These are phyloP conservation scores for Amphipyra berbera DNA, from an alignment of 2,888 invertebrate genomes.

Conservation along the genomic window DNA sequence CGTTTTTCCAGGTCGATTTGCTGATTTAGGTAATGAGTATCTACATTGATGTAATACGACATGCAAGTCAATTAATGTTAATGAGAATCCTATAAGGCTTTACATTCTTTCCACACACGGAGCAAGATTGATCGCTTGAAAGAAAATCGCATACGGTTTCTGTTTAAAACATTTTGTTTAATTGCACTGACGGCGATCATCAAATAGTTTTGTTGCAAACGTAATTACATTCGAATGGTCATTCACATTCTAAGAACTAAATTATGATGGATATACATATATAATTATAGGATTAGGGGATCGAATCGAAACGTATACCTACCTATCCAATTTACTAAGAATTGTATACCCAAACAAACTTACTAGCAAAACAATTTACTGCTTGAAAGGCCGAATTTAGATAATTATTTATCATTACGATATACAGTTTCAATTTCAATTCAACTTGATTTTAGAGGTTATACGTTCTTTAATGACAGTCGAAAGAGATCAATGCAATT, in stretches of 20 bases:
- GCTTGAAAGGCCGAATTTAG: conserved; percentile 29
- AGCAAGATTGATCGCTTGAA: conserved; percentile 32
- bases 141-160: conserved; percentile 40
- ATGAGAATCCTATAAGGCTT: conserved; percentile 39
- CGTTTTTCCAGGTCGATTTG: conserved; percentile 26
- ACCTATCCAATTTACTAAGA: conserved; percentile 21
- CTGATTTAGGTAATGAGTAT: conserved; percentile 39
- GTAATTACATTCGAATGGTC: conserved; percentile 40
- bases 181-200: conserved; percentile 41
- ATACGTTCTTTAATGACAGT: conserved; percentile 39
- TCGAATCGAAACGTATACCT: conserved; percentile 20
- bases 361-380: conserved; percentile 18
- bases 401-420: conserved; percentile 39
- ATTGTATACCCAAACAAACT: conserved; percentile 25
- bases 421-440: conserved; percentile 15
- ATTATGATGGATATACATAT: conserved; percentile 30
- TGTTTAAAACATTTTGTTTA: conserved; percentile 40
- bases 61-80: conserved; percentile 43
- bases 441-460: conserved; percentile 46
- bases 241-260: conserved; percentile 29
- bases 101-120: conserved; percentile 45
- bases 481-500: conserved; percentile 41
- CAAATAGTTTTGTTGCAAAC: conserved; percentile 36
- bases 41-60: conserved; percentile 38
- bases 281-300: conserved; percentile 29